Percentiles rank a stretch among this genome's conserved stretches.
phyloP scores from a whole-genome alignment of 2,797 vertebrate genomes.

The Carapus acus region DNA sequence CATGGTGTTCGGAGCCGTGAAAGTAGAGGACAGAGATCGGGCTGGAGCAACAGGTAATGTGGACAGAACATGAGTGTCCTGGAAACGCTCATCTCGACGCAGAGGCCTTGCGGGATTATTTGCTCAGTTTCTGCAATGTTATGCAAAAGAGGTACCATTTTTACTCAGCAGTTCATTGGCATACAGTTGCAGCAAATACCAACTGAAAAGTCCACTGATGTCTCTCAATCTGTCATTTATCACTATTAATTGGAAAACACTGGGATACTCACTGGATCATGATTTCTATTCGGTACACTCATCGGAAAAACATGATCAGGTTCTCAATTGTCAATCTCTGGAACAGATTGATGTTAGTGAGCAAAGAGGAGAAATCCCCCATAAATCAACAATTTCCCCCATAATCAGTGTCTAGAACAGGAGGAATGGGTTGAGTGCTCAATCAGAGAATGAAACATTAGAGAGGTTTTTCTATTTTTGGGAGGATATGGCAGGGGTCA shows the following conservation, averaged over 20 bases:
- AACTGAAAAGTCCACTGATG: slow-evolving; percentile 22
- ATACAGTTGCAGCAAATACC: slow-evolving; percentile 36
- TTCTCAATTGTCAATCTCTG: slow-evolving; percentile 49
- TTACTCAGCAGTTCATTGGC: slow-evolving; percentile 36
- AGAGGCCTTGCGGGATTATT: slow-evolving; percentile 55
- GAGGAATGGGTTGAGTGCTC: slow-evolving; percentile 34
- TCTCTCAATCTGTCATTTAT: slow-evolving; percentile 44
- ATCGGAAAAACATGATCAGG: slow-evolving; percentile 39
- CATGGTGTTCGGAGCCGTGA: slow-evolving; percentile 37
- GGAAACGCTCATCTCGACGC: slow-evolving; percentile 57
- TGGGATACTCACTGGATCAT: slow-evolving; percentile 39
- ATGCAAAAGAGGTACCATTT: slow-evolving; percentile 40
- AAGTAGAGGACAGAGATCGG: neutral
- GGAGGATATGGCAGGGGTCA: too few species aligned
- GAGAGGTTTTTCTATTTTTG: neutral
- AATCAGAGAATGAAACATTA: slow-evolving; percentile 48
- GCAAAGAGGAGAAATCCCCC: slow-evolving; percentile 49
- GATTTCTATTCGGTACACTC: slow-evolving; percentile 53
- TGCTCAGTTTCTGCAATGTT: slow-evolving; percentile 53
- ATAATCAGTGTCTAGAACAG: slow-evolving; percentile 47
- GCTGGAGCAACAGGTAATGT: slow-evolving; percentile 19
- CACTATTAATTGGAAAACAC: slow-evolving; percentile 51
- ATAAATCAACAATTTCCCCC: slow-evolving; percentile 52
- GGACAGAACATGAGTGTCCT: slow-evolving; percentile 39
- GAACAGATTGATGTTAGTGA: slow-evolving; percentile 51